Evolutionary conservation across 2,113 vertebrate genomes (phyloP), one percentile per base, ranked within the genome.

Genomic region (Phrynosoma blainvillii): DNA sequence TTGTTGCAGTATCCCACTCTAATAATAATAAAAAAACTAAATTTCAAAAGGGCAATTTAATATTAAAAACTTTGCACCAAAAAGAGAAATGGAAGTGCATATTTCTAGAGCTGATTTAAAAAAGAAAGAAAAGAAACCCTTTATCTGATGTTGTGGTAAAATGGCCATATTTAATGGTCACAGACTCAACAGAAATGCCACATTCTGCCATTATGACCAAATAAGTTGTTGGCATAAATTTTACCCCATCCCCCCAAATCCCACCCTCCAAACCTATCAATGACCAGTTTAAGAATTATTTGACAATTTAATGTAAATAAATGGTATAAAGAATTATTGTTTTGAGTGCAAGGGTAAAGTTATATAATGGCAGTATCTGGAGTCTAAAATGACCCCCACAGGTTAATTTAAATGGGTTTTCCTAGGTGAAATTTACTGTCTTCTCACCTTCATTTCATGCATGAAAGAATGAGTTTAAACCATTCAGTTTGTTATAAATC

Each of bases 41-140:
- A 88, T 84, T 1, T 86, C 11, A 30, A 76, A 91, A 71, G 75
- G 20, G n/a, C 27, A 40, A 59, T 0, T 0, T 78, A 86, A 84
- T 76, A 82, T 75, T 52, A 86, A 86, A 84, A 94, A 89, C 70
- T 13, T 32, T 71, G 86, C 36, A 92, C 32, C 86, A 86, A 75
- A 3, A 36, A 84, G 3, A 84, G 66, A 82, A 12, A 74, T n/a
- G 4, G 89, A 47, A 47, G 47, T 47, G 47, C 47, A 47, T 47
- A 6, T 47, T 47, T 47, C 47, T 6, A 47, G 47, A 47, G 47
- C 7, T 47, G 47, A 7, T 47, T 47, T n/a, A n/a, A n/a, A n/a
- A n/a, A n/a, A n/a, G n/a, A 47, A 47, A 47, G 7, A 47, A 47
- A 47, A 47, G 47, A 47, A 47, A 47, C 5, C 47, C 47, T 47